Base-by-base conservation (phyloP, 2,113 vertebrate species). In the Romanogobio albipinnatus region DNA sequence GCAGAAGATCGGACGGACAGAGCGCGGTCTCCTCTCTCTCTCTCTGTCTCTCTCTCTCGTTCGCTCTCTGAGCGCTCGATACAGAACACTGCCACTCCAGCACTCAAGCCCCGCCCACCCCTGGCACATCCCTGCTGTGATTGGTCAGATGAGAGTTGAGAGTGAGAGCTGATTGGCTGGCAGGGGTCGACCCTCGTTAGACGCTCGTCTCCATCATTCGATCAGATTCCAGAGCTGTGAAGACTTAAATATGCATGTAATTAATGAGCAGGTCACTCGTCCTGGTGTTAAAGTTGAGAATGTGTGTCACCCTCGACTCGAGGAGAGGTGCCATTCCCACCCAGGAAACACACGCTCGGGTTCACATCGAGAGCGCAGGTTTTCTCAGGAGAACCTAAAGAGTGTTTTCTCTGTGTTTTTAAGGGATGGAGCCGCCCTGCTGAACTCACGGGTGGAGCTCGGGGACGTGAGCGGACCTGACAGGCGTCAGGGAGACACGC, bases 21-120 rank as follows among this genome's bases (percentile, higher is more conserved):
- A 53, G 47, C 45, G 47, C 29, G 53, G 53, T 81, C 84, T 36
- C 75, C 86, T 53, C 78, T 76, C 71, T 49, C 80, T 76, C 71
- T 49, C 80, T 76, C 64, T 82, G 75, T 81, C 78, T 81, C 87
- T 68, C 80, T 81, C 82, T 81, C 85, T 68, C n/a, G n/a, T n/a
- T n/a, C n/a, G n/a, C 81, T 82, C 75, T 59, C 74, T 80, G 85
- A 76, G 47, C 56, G 7, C 66, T 51, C 68, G 61, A 51, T 19
- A n/a, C 56, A 3, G 15, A 59, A 5, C 73, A 22, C 73, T 77
- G 68, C 83, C 81, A 73, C 70, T 77, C 71, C 83, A 61, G 56
- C 19, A 2, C 76, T 45, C 33, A 84, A 56, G 82, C 76, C 85
- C 77, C 64, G n/a, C 13, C 56, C 24, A 62, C 24, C n/a, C 73